phyloP scores from a whole-genome alignment of 2,113 vertebrate species.

The Cranoglanis bouderius region DNA sequence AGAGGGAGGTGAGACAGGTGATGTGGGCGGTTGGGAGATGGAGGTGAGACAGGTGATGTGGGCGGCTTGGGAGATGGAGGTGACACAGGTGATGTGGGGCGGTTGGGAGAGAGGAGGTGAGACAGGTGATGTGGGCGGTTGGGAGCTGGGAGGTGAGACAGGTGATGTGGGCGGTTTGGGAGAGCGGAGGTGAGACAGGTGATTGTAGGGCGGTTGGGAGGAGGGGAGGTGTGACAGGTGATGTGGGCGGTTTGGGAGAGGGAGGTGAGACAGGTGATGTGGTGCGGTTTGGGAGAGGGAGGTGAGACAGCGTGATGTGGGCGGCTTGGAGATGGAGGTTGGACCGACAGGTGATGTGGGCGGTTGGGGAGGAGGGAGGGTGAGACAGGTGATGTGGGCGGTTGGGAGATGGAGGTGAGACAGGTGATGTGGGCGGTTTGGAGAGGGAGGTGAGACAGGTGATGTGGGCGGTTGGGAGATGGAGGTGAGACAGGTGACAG shows the following conservation, averaged over 20 bases:
- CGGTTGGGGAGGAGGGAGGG: not conserved
- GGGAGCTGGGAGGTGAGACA: not conserved
- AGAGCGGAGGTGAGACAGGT: too few species aligned
- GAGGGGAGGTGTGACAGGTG: not conserved
- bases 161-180: not conserved
- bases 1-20: too few species aligned
- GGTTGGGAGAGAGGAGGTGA: not conserved
- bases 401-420: not conserved
- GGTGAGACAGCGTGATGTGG: not conserved
- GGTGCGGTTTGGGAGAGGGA: not conserved
- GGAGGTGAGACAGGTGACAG: not conserved
- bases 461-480: not conserved
- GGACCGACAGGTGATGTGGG: not conserved
- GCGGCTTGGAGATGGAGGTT: not conserved
- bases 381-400: not conserved
- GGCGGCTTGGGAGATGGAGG: too few species aligned
- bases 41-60: too few species aligned
- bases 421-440: not conserved
- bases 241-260: not conserved
- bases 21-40: too few species aligned
- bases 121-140: not conserved
- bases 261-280: too few species aligned
- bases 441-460: not conserved
- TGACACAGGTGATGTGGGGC: too few species aligned
- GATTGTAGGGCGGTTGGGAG: too few species aligned